phyloP scores from a whole-genome alignment of 1,140 invertebrate genomes.

The Caenorhabditis briggsae region DNA sequence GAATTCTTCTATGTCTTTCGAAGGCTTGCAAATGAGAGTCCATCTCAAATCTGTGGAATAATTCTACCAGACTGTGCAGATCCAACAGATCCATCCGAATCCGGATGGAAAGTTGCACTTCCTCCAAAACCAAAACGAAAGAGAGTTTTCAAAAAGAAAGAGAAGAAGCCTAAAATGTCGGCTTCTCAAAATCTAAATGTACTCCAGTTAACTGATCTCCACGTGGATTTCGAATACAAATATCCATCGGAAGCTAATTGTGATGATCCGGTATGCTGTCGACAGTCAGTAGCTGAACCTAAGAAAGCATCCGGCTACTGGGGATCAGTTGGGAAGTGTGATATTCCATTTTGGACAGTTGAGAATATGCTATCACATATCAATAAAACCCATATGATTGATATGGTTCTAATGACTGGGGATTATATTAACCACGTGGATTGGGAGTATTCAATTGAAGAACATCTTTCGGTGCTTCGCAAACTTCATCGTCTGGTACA shows the following conservation, averaged over 20 bases:
- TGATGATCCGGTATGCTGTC: slow-evolving; percentile 80
- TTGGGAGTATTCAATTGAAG: slow-evolving; percentile 73
- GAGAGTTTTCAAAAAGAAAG: slow-evolving; percentile 1
- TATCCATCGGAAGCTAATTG: slow-evolving; percentile 78
- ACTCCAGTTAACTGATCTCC: slow-evolving; percentile 80
- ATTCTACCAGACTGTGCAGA: slow-evolving; percentile 63
- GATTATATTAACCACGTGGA: slow-evolving; percentile 75
- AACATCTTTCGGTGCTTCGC: slow-evolving; percentile 65
- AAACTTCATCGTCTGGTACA: slow-evolving; percentile 68
- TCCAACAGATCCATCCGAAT: slow-evolving; percentile 54
- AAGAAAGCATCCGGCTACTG: slow-evolving; percentile 72
- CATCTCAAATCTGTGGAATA: slow-evolving; percentile 62
- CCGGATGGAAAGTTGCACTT: slow-evolving; percentile 56
- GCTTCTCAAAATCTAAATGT: slow-evolving; percentile 72
- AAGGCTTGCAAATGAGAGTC: slow-evolving; percentile 54
- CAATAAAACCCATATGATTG: slow-evolving; percentile 69
- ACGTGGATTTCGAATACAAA: slow-evolving; percentile 79
- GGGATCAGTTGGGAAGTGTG: slow-evolving; percentile 74
- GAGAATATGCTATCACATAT: slow-evolving; percentile 76
- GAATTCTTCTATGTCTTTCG: slow-evolving; percentile 68
- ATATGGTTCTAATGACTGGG: slow-evolving; percentile 73
- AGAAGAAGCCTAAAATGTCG: not conserved
- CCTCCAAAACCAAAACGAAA: slow-evolving; percentile 60
- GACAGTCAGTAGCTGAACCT: slow-evolving; percentile 57
- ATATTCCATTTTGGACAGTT: slow-evolving; percentile 71